phyloP scores from a whole-genome alignment of 2,888 invertebrate species.

The Drosophila picticornis region DNA sequence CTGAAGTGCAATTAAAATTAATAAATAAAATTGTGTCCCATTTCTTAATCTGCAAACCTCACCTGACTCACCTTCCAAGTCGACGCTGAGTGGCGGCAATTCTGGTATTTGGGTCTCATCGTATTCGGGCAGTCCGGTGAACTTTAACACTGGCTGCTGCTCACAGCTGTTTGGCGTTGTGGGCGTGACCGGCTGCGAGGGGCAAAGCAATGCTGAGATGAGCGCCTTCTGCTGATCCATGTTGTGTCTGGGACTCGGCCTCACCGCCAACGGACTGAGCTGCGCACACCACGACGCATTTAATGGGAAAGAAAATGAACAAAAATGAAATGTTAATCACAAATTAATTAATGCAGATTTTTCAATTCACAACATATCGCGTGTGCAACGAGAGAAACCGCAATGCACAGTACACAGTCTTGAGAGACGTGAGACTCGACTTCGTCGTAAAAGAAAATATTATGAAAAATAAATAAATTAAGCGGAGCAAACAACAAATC shows the following conservation, averaged over 20 bases:
- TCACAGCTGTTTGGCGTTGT: conserved; percentile 20
- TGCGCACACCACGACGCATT: conserved; percentile 34
- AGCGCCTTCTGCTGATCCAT: conserved; percentile 66
- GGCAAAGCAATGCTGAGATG: conserved; percentile 48
- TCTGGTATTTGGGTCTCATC: conserved; percentile 81
- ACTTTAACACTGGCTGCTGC: conserved; percentile 37
- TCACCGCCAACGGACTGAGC: conserved; percentile 76
- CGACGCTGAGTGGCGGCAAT: conserved; percentile 56
- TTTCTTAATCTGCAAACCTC: neutral
- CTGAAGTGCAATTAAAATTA: conserved; percentile 22
- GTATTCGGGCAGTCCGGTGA: conserved; percentile 74
- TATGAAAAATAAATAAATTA: conserved; percentile 48
- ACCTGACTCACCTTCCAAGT: conserved; percentile 64
- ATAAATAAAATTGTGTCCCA: neutral
- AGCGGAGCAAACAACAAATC: conserved; percentile 18
- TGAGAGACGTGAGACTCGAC: conserved; percentile 16
- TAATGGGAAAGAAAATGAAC: conserved; percentile 2
- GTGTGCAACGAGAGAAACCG: conserved; percentile 36
- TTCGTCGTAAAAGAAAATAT: conserved; percentile 11
- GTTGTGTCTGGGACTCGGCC: conserved; percentile 60
- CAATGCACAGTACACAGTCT: conserved; percentile 11
- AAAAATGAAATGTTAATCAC: conserved; percentile 10
- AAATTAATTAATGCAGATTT: conserved; percentile 30
- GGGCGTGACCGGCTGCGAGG: conserved; percentile 38
- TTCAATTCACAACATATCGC: conserved; percentile 40